Percentiles rank a stretch among this genome's conserved stretches.
Evolutionary conservation across 2,888 invertebrate genomes (phyloP).

Genomic region (Diarsia dahlii): DNA sequence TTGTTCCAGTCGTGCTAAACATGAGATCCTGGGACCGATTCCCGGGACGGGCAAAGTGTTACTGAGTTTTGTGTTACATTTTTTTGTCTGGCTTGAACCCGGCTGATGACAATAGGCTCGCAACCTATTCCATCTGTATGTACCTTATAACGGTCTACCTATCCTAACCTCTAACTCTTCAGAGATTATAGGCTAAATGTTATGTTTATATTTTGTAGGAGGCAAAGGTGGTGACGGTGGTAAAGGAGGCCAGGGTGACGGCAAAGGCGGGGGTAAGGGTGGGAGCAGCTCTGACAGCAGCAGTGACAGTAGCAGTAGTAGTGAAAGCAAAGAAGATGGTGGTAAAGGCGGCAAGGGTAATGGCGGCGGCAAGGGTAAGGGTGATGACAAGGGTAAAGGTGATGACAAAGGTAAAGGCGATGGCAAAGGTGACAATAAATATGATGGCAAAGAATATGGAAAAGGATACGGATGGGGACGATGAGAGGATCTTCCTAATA

Average conservation of each 20-base stretch:
- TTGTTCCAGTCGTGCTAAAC: too few species aligned
- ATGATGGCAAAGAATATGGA: slow-evolving; percentile 31
- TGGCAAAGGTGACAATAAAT: slow-evolving; percentile 25
- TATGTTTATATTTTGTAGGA: slow-evolving; percentile 11
- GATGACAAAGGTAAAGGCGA: slow-evolving; percentile 5
- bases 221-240: slow-evolving; percentile 14
- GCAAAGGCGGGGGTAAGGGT: slow-evolving; percentile 11
- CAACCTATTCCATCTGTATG: too few species aligned
- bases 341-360: slow-evolving; percentile 36
- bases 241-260: slow-evolving; percentile 5
- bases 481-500: slow-evolving; percentile 7
- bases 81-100: too few species aligned
- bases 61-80: too few species aligned
- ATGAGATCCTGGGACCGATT: too few species aligned
- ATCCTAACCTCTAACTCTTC: too few species aligned
- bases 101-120: too few species aligned
- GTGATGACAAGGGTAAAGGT: background rate
- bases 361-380: slow-evolving; percentile 1
- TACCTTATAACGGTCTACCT: too few species aligned
- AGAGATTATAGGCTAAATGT: too few species aligned
- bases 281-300: slow-evolving; percentile 31
- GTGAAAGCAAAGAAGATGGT: slow-evolving; percentile 17
- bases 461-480: slow-evolving; percentile 48
- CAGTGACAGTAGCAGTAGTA: slow-evolving; percentile 36
- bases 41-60: too few species aligned